Conservation (phyloP, 2,888 invertebrate genomes). For the Drosophila siamana region DNA sequence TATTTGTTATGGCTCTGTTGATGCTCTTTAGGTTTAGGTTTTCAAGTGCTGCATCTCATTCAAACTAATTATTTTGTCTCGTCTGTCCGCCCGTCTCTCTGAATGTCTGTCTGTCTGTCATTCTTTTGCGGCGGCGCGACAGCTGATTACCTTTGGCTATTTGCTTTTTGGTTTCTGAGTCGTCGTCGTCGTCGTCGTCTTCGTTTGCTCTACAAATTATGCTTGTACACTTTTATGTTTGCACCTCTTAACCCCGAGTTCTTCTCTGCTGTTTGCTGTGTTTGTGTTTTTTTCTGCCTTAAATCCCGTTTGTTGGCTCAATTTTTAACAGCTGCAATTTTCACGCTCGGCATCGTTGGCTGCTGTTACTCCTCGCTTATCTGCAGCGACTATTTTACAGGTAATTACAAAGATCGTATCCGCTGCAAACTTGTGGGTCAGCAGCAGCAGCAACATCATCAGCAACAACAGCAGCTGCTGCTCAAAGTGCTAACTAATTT, state of each 20-base stretch:
- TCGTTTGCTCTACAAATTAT: constrained; percentile 29
- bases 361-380: constrained; percentile 35
- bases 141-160: constrained; percentile 71
- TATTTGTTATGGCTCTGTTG: constrained; percentile 30
- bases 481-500: constrained; percentile 24
- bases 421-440: constrained; percentile 49
- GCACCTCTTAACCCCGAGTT: constrained; percentile 38
- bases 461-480: constrained; percentile 26
- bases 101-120: constrained; percentile 23
- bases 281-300: constrained; percentile 14
- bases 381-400: constrained; percentile 43
- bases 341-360: constrained; percentile 52
- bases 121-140: constrained; percentile 33
- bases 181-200: constrained; percentile 8
- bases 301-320: constrained; percentile 48
- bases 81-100: constrained; percentile 20
- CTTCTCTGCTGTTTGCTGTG: neutral
- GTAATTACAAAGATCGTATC: constrained; percentile 68
- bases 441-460: constrained; percentile 33
- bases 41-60: constrained; percentile 62
- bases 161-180: constrained; percentile 49
- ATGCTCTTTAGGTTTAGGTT: constrained; percentile 21
- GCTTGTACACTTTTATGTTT: constrained; percentile 36
- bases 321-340: constrained; percentile 67
- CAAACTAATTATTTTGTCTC: constrained; percentile 67